Evolutionary conservation across 2,888 invertebrate genomes (phyloP), one percentile per base, ranked within the genome.

Genomic region (Gortyna flavago): DNA sequence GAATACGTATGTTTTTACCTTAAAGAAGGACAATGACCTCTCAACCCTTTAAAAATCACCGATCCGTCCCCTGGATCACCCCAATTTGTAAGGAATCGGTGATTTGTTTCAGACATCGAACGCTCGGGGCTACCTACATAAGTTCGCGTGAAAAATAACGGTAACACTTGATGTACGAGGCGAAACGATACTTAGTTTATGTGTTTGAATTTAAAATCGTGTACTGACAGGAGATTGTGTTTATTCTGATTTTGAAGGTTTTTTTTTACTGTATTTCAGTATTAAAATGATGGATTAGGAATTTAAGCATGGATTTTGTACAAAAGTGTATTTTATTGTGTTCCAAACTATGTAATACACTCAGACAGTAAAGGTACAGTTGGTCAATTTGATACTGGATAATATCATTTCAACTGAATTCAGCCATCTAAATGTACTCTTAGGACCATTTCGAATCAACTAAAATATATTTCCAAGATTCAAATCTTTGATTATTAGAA

Each of bases 81-180:
- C n/a, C 87, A 62, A 87, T 84, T 87, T 84, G 87, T 75, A 65
- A 38, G 80, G 72, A 71, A 84, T 80, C 87, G 75, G 87, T 87
- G 87, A 84, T 84, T 87, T 87, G 87, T 84, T 71, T 32, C 59
- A 35, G 72, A 72, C 83, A 84, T 79, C 75, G 67, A 48, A 13
- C 59, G 71, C 73, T 48, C 64, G 59, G 70, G 72, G 62, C 54
- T 64, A 72, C 35, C 16, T 72, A 71, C 85, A 76, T 86, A 86
- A 79, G 77, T 84, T 83, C 35, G 54, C 71, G 83, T 89, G 89
- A 89, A 89, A 89, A 89, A 88, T 88, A 89, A 88, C 89, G 89
- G 89, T 83, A 57, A 75, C 78, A 51, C 76, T 64, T 88, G 89
- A 88, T 81, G 81, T 80, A 89, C 76, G 73, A 61, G 29, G 59